Conservation (phyloP, 2,113 vertebrate species). For the Herpetotheres cachinnans region DNA sequence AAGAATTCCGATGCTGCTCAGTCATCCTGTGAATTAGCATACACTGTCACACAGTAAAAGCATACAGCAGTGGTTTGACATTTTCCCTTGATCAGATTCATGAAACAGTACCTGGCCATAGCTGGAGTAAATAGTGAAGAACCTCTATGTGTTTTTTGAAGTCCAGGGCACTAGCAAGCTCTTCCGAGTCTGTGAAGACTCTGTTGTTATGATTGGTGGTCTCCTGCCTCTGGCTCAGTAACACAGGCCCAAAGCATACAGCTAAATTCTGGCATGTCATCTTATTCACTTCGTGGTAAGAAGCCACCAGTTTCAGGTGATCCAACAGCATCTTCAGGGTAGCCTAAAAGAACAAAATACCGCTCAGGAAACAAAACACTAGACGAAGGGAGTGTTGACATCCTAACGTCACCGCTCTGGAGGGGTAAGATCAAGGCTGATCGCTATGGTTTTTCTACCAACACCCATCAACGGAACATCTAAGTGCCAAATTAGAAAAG, state of each 20-base stretch:
- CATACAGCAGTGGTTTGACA: background rate
- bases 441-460: background rate
- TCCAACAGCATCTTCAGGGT: slow-evolving; percentile 91
- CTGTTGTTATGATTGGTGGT: slow-evolving; percentile 88
- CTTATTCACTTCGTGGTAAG: slow-evolving; percentile 92
- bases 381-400: background rate
- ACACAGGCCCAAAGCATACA: slow-evolving; percentile 94
- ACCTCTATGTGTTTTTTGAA: slow-evolving; percentile 99
- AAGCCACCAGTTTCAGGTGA: slow-evolving; percentile 95
- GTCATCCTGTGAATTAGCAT: background rate
- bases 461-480: background rate
- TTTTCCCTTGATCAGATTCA: background rate
- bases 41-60: background rate
- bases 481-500: background rate
- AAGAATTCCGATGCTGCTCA: background rate
- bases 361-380: background rate
- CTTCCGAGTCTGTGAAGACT: slow-evolving; percentile 95
- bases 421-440: background rate
- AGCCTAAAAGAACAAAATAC: slow-evolving; percentile 74
- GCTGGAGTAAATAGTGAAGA: slow-evolving; percentile 95
- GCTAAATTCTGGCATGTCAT: slow-evolving; percentile 99
- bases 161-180: slow-evolving; percentile 94
- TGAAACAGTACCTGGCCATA: slow-evolving; percentile 91
- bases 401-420: background rate
- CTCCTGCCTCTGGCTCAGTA: slow-evolving; percentile 93